Evolutionary conservation across 2,113 vertebrate genomes (phyloP).

Genomic region (Crotalus helleri): DNA sequence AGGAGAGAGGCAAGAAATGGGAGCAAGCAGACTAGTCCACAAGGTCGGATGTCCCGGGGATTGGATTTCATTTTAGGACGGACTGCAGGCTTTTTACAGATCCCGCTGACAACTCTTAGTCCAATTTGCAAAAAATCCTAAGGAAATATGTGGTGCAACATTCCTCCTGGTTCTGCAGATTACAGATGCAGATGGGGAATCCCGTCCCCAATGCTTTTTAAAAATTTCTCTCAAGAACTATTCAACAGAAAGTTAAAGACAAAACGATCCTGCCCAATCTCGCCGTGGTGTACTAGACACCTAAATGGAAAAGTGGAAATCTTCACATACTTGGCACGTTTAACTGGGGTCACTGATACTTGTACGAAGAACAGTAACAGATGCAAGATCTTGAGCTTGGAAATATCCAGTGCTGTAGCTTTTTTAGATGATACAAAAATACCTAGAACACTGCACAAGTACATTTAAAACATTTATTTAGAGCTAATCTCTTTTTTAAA

Average conservation of each 20-base stretch:
- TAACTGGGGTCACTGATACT: background rate
- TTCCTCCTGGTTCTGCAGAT: background rate
- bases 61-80: background rate
- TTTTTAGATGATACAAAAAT: background rate
- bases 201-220: background rate
- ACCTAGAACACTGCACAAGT: background rate
- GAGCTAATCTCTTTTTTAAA: background rate
- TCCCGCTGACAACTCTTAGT: background rate
- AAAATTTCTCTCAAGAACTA: background rate
- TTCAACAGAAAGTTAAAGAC: background rate
- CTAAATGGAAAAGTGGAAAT: background rate
- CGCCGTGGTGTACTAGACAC: background rate
- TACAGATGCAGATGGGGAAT: background rate
- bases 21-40: background rate
- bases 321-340: background rate
- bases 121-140: background rate
- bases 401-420: background rate
- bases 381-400: background rate
- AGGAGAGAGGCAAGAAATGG: constrained; percentile 9
- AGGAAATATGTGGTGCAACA: background rate
- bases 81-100: background rate
- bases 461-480: background rate
- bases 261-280: background rate
- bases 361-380: background rate
- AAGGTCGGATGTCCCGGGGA: background rate